Evolutionary conservation across 2,797 vertebrate genomes (phyloP), one percentile per base, ranked within the genome.

Genomic region (Dryobates pubescens): DNA sequence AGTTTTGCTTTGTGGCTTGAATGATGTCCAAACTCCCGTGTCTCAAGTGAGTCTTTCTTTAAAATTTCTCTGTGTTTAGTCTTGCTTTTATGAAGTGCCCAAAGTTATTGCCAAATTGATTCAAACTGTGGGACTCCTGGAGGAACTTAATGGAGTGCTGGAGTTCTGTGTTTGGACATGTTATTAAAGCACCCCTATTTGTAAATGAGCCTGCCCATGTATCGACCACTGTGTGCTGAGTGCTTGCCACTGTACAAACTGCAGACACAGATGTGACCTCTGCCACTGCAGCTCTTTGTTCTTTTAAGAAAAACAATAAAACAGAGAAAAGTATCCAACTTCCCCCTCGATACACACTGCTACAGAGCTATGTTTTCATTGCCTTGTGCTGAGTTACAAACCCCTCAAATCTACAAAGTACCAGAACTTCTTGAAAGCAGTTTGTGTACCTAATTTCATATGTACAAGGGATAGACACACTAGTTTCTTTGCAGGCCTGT

Each of bases 191-290:
- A 64, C 9, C 32, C 34, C 38, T 34, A 32, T 74, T 76, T 91
- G 27, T 71, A 87, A 81, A 80, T 38, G 64, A 62, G 41, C 27
- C 47, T 92, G 57, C 54, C 71, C 26, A 2, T 54, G 29, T 85
- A 62, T 41, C 58, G 36, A 5, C 74, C 75, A 74, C 59, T 51
- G 67, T 22, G 54, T 61, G 64, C 24, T 77, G 73, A 94, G 71
- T 85, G 62, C 56, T 89, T 91, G 36, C 58, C 72, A 76, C 86
- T 70, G 78, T 73, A 77, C 67, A 91, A 93, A 88, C 74, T 36
- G 38, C 65, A 93, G 77, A 82, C 80, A 62, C 32, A 91, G 88
- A 62, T 32, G 56, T 34, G 76, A 70, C 53, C 54, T 94, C 63
- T 69, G 72, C 84, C 68, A 74, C 23, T 29, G 88, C 17, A 84